phyloP scores from a whole-genome alignment of 2,888 invertebrate genomes.

The Diarsia brunnea region DNA sequence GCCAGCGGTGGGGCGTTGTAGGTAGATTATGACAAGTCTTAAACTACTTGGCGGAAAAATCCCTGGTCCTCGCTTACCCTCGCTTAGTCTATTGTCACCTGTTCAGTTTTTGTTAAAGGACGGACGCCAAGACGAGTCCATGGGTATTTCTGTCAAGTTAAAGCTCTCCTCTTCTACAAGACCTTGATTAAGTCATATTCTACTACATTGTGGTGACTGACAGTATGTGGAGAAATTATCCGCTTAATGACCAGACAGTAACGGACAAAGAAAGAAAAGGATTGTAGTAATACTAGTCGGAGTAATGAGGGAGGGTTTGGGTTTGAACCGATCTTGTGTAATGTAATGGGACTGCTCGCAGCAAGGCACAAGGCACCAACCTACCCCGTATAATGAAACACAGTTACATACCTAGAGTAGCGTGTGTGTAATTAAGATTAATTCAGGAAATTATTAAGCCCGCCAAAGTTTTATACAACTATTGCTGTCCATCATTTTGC shows the following conservation, averaged over 20 bases:
- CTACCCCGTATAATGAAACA: not conserved
- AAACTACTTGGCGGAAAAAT: conserved; percentile 28
- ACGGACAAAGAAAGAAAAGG: not conserved
- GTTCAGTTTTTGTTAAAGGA: not conserved
- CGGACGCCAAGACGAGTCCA: conserved; percentile 6
- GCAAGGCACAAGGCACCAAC: conserved; percentile 10
- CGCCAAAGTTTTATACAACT: conserved; percentile 15
- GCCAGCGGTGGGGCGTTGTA: not conserved
- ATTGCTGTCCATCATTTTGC: not conserved
- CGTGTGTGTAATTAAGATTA: not conserved
- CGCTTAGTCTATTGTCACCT: not conserved
- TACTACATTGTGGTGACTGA: not conserved
- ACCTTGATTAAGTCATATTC: not conserved
- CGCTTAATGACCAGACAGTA: not conserved
- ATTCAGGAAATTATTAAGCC: conserved; percentile 23
- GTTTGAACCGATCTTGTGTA: not conserved
- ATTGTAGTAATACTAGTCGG: not conserved
- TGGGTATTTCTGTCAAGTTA: conserved; percentile 17
- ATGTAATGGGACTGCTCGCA: conserved; percentile 8
- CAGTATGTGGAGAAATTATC: not conserved
- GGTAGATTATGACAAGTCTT: not conserved
- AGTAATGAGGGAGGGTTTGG: too few relatives aligned
- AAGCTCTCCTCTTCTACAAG: not conserved
- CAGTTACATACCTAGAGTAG: too few relatives aligned
- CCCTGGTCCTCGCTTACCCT: not conserved